Evolutionary conservation across 2,888 invertebrate genomes (phyloP).

Genomic region (Dryadula phaetusa): DNA sequence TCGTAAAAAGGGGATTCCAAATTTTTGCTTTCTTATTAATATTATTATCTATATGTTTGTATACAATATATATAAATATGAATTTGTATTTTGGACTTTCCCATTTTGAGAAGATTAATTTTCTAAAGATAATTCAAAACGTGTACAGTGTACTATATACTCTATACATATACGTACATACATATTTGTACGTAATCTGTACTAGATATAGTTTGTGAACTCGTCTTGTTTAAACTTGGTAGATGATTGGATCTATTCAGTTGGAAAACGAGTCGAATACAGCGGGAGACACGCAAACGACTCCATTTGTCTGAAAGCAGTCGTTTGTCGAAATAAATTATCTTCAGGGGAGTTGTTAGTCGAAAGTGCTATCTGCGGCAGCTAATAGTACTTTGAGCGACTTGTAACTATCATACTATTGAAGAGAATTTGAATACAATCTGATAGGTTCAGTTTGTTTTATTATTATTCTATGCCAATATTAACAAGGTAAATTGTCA

Average conservation of each 20-base stretch:
- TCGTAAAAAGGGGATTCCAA: no score
- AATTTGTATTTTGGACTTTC: background rate
- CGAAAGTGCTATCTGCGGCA: constrained; percentile 43
- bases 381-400: constrained; percentile 45
- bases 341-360: constrained; percentile 49
- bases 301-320: constrained; percentile 49
- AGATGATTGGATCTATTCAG: constrained; percentile 42
- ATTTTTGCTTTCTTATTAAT: no score
- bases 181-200: background rate
- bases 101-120: background rate
- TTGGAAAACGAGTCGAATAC: constrained; percentile 43
- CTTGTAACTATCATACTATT: constrained; percentile 41
- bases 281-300: constrained; percentile 47
- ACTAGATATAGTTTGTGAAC: constrained; percentile 15
- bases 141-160: background rate
- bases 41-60: no score
- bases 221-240: constrained; percentile 22
- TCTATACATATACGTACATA: no score
- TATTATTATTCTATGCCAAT: background rate
- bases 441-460: background rate
- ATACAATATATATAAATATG: background rate
- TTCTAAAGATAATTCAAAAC: constrained; percentile 1
- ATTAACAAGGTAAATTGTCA: background rate
- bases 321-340: constrained; percentile 50
- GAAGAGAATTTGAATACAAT: constrained; percentile 32